Base-by-base conservation (phyloP, 2,888 invertebrate species). In the Venustoraphidia nigricollis region DNA sequence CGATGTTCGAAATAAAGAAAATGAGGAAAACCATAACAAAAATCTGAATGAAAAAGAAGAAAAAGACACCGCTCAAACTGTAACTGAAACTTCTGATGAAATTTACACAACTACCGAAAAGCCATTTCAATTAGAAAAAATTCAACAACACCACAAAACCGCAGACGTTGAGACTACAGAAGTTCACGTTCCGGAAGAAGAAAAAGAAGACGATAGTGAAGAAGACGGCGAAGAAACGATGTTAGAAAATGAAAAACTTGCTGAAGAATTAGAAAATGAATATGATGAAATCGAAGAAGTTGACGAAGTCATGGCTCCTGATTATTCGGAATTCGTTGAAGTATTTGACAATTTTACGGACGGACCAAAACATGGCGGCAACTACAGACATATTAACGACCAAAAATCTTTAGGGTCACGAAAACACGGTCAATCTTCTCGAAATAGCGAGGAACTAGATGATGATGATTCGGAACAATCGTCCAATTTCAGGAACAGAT, bases 301-400 rank as follows among this genome's bases (percentile, higher is more conserved):
- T 11, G 36, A 41, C 34, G 13, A 34, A 11, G 34, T 41, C 27
- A 27, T 13, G 37, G 43, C 27, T 17, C 35, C 42, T 11, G 47
- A 47, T 17, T 36, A 47, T 8, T 47, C 43, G 3, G 47, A 47
- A 27, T 38, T 37, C n/a, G 47, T 47, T 34, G 47, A 47, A 42
- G 14, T 47, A 14, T 43, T 47, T 11, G 47, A 38, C 36, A 46
- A 53, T 14, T 49, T 51, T 45, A 47, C 51, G 27, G 49, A 41
- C 42, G 52, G 53, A 8, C 54, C 53, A 1, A 53, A 51, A 44
- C 55, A 57, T 36, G 57, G 55, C 9, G 55, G 55, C 5, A 56
- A 57, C 42, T 57, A 55, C 40, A 53, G 45, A 10, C 50, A 48
- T 13, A 48, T 48, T 9, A 39, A 34, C 14, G 41, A 41, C 37